phyloP scores from a whole-genome alignment of 2,888 invertebrate species.

The Charanyca ferruginea region DNA sequence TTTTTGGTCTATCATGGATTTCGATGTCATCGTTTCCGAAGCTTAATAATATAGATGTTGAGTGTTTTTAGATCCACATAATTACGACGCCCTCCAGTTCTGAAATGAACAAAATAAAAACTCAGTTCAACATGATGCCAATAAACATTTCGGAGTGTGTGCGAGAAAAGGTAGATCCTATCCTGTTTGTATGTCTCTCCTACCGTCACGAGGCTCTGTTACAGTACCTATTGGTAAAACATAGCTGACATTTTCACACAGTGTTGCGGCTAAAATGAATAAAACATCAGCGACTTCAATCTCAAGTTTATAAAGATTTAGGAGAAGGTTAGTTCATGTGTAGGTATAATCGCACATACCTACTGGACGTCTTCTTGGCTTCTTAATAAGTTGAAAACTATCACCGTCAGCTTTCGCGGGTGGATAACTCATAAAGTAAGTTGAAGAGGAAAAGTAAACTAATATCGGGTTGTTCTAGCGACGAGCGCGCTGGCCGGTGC shows the following conservation, averaged over 20 bases:
- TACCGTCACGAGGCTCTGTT: slow-evolving; percentile 7
- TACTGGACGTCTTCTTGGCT: slow-evolving; percentile 76
- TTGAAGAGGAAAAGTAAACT: slow-evolving; percentile 91
- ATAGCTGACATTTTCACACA: slow-evolving; percentile 26
- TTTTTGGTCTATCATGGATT: slow-evolving; percentile 83
- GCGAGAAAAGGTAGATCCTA: not conserved
- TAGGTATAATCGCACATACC: slow-evolving; percentile 58
- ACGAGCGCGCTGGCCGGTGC: slow-evolving; percentile 70
- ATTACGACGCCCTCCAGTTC: slow-evolving; percentile 15
- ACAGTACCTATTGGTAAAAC: slow-evolving; percentile 13
- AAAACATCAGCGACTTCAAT: slow-evolving; percentile 39
- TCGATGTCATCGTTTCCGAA: slow-evolving; percentile 74
- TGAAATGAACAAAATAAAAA: not conserved
- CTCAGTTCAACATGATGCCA: not conserved
- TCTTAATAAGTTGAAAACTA: slow-evolving; percentile 89
- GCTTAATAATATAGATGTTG: slow-evolving; percentile 62
- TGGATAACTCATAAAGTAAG: slow-evolving; percentile 90
- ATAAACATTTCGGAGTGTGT: not conserved
- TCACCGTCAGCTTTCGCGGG: slow-evolving; percentile 83
- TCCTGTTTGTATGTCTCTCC: slow-evolving; percentile 14
- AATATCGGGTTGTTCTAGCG: slow-evolving; percentile 88
- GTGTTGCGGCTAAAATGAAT: slow-evolving; percentile 44
- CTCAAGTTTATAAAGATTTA: slow-evolving; percentile 43
- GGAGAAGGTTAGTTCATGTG: slow-evolving; percentile 29
- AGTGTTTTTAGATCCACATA: slow-evolving; percentile 48